These are phyloP conservation scores for Heliopora coerulea DNA, from an alignment of 92 coral and sea anemone genomes.

Conservation along the genomic window DNA sequence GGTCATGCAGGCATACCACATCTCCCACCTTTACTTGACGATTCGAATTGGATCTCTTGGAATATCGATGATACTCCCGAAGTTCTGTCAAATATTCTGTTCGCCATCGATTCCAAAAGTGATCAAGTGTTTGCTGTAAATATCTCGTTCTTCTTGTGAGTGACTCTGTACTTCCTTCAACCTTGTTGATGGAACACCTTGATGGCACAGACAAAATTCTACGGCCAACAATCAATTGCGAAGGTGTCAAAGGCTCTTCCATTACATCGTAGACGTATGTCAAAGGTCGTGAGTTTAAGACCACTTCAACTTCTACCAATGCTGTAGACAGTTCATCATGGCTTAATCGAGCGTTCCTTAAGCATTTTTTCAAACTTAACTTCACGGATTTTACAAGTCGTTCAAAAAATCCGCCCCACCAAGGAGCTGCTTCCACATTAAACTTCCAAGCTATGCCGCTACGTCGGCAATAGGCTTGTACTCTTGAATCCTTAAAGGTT, in stretches of 20 bases:
- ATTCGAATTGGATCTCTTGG: slow-evolving; percentile 37
- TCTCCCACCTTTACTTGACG: slow-evolving; percentile 46
- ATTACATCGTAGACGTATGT: slow-evolving; percentile 28
- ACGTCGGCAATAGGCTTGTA: slow-evolving; percentile 21
- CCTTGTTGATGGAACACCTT: not conserved
- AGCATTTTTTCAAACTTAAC: slow-evolving; percentile 19
- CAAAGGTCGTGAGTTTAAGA: slow-evolving; percentile 31
- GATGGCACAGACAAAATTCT: slow-evolving; percentile 17
- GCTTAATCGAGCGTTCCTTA: slow-evolving; percentile 7
- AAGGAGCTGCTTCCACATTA: slow-evolving; percentile 27
- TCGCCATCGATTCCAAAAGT: slow-evolving; percentile 47
- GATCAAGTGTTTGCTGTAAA: slow-evolving; percentile 30
- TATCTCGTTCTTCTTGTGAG: slow-evolving; percentile 29
- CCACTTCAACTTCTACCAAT: slow-evolving; percentile 36
- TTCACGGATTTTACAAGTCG: slow-evolving; percentile 39
- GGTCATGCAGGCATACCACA: slow-evolving; percentile 40
- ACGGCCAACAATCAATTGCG: slow-evolving; percentile 35
- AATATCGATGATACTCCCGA: slow-evolving; percentile 44
- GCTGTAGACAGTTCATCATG: slow-evolving; percentile 39
- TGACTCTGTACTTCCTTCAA: not conserved
- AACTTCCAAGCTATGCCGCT: slow-evolving; percentile 1
- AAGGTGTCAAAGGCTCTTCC: slow-evolving; percentile 21
- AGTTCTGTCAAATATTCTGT: slow-evolving; percentile 51
- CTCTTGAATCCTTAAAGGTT: slow-evolving; percentile 20
- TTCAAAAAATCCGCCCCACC: slow-evolving; percentile 43